Evolutionary conservation across 1,140 invertebrate species (phyloP), one percentile per base, ranked within the genome.

Genomic region (Drosophila kohkoa): DNA sequence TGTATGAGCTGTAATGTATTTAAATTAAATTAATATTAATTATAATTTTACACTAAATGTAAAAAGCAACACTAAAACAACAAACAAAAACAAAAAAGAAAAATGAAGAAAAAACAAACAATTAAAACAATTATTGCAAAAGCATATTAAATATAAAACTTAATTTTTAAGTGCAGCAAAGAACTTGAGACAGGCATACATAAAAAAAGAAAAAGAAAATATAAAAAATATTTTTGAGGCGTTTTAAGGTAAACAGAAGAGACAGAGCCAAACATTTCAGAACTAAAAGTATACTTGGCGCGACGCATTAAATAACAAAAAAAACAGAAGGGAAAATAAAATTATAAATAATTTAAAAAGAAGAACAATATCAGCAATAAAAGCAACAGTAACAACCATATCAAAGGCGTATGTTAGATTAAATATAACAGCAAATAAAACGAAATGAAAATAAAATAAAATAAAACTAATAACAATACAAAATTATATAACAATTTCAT

Each of bases 401-500:
- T 90, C 88, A 90, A 90, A 87, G 87, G 88, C 88, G 88, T 90
- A 90, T 89, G 85, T 89, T 89, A 89, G 78, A 90, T 89, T 81
- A 79, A 74, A 59, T 73, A 85, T 77, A 88, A 87, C 60, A 65
- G 7, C 13, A 52, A 52, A 28, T 52, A 30, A 28, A 52, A 52
- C 46, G 8, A 38, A 48, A 48, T 76, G 6, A 48, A 16, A 80
- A 86, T 58, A 75, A 71, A 62, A 79, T 71, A 72, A 63, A 58
- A 80, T 49, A 57, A 63, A 64, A 58, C 49, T 77, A 58, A 73
- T 54, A 57, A 28, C 11, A 59, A 35, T 38, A 7, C 30, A 63
- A 51, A 35, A 15, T 49, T 16, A 62, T 8, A 49, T 28, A 64
- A 30, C 46, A 62, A 79, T 79, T 70, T 77, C 58, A 81, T 57